A percentile compares a stretch with the other conserved stretches of the same genome.
Evolutionary conservation across 2,113 vertebrate genomes (phyloP).

Genomic region (Larimichthys crocea): DNA sequence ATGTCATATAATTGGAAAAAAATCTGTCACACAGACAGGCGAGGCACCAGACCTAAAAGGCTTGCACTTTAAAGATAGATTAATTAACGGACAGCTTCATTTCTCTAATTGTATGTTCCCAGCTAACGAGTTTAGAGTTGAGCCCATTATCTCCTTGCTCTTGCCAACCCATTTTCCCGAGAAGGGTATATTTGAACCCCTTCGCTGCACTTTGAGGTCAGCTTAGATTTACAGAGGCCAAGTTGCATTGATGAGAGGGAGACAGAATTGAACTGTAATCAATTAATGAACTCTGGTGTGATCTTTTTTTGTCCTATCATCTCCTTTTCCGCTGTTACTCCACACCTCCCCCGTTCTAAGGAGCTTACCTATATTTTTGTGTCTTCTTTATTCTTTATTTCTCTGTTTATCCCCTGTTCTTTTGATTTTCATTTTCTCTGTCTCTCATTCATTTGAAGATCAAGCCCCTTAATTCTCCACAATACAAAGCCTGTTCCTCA

Average conservation of each 20-base stretch:
- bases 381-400: conserved; percentile 35
- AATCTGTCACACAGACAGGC: conserved; percentile 71
- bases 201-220: conserved; percentile 65
- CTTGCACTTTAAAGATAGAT: conserved; percentile 75
- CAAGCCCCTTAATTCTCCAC: conserved; percentile 53
- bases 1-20: conserved; percentile 76
- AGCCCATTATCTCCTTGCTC: conserved; percentile 70
- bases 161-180: conserved; percentile 31
- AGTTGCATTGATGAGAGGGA: conserved; percentile 48
- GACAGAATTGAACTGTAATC: conserved; percentile 67
- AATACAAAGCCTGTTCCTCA: conserved; percentile 41
- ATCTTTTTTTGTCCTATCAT: conserved; percentile 38
- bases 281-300: conserved; percentile 63
- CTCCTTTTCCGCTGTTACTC: conserved; percentile 19
- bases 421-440: conserved; percentile 15
- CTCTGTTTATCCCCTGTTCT: conserved; percentile 9
- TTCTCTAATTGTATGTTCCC: conserved; percentile 78
- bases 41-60: conserved; percentile 58
- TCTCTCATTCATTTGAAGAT: conserved; percentile 53
- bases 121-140: conserved; percentile 77
- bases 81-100: conserved; percentile 74
- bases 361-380: conserved; percentile 1
- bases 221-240: conserved; percentile 59
- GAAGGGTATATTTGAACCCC: conserved; percentile 51
- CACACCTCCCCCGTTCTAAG: background rate